These are phyloP conservation scores for Pseudolycoriella hygida DNA, from an alignment of 2,888 invertebrate species.

Conservation along the genomic window DNA sequence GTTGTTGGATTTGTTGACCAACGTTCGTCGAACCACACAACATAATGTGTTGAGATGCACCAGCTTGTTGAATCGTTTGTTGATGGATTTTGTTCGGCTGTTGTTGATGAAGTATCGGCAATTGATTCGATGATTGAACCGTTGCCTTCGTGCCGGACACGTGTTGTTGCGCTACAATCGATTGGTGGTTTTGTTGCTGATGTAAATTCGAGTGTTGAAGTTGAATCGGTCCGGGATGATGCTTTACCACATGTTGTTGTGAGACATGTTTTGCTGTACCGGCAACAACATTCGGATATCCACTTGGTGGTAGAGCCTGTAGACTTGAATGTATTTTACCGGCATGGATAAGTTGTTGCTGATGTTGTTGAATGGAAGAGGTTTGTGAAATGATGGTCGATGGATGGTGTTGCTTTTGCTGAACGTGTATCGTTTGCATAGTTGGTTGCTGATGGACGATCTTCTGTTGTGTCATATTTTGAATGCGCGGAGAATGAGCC, in stretches of 20 bases:
- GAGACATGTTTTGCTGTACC: not conserved
- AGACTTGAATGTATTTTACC: not conserved
- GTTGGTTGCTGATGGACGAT: not conserved
- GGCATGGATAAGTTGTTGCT: not conserved
- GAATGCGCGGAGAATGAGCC: conserved; percentile 16
- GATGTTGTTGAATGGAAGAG: not conserved
- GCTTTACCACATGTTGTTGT: not conserved
- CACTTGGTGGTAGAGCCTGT: not conserved
- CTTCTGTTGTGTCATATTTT: conserved; percentile 5
- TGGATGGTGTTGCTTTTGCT: conserved; percentile 2
- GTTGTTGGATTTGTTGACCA: conserved; percentile 5
- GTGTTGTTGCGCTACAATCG: not conserved
- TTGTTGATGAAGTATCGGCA: not conserved
- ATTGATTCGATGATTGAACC: not conserved
- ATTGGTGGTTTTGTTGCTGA: not conserved
- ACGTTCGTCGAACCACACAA: conserved; percentile 14
- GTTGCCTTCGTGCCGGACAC: not conserved
- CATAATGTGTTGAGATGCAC: conserved; percentile 25
- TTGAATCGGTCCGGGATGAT: not conserved
- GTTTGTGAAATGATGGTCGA: not conserved
- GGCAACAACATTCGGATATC: not conserved
- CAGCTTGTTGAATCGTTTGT: conserved; percentile 12
- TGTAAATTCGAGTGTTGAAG: conserved; percentile 2
- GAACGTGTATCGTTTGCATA: not conserved
- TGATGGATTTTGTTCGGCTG: not conserved